Evolutionary conservation across 1,140 invertebrate species (phyloP), one percentile per base, ranked within the genome.

Genomic region (Charaxes varanes): DNA sequence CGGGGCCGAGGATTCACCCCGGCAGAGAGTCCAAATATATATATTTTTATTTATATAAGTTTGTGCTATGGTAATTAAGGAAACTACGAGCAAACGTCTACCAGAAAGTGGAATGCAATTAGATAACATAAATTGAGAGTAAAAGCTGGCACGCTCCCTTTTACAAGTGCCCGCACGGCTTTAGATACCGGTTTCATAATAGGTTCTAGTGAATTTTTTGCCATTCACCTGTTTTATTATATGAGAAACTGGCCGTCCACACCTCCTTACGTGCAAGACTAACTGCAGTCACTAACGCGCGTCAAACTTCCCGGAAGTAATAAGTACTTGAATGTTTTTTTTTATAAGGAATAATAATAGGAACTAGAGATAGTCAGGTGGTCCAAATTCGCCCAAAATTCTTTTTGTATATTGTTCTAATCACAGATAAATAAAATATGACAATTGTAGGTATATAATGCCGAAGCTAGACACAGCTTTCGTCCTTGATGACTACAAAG

Each of bases 71-170:
- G 16, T 26, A 33, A 42, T 28, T 22, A 43, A 38, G 17, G 14
- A 43, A 16, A 31, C 26, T 15, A 24, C 48, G 23, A 27, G 21
- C n/a, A 19, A 28, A 42, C 27, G 45, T 44, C 45, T 17, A 41
- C 34, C 46, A 37, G 66, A 70, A 68, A 66, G 62, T 49, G 50
- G 60, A 53, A 59, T 57, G 59, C 56, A 68, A 65, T 74, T 54
- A 63, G 48, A 62, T 70, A 72, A 69, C 60, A 70, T 67, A 63
- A 63, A 70, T 76, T 66, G 61, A 70, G 56, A 82, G 78, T 82
- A 82, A 82, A 82, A 82, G 78, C 61, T 62, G 57, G 59, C 57
- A 61, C 52, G 53, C 31, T 81, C 66, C 68, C 62, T 62, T 70
- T 68, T 66, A 52, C 46, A 57, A 62, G 48, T 58, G 51, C 50